phyloP scores from a whole-genome alignment of 2,888 invertebrate genomes.

The Brachypalpus laphriformis region DNA sequence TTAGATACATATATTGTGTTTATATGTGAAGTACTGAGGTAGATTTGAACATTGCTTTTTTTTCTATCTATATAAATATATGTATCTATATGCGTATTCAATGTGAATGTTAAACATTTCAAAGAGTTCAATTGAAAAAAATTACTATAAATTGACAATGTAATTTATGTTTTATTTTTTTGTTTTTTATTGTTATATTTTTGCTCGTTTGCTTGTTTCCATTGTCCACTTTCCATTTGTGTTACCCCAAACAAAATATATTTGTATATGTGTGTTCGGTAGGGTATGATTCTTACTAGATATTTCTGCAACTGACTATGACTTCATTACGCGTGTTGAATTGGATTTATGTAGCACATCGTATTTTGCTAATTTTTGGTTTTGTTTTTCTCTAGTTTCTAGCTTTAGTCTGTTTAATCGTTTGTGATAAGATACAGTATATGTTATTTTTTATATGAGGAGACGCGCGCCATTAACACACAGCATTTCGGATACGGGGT shows the following conservation, averaged over 20 bases:
- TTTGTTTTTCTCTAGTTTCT: constrained; percentile 41
- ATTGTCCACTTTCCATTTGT: constrained; percentile 70
- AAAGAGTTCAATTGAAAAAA: constrained; percentile 52
- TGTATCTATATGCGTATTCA: constrained; percentile 59
- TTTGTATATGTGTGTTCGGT: constrained; percentile 57
- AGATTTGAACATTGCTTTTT: constrained; percentile 64
- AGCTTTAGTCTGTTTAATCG: constrained; percentile 63
- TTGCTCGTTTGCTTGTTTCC: constrained; percentile 71
- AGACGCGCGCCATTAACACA: constrained; percentile 62
- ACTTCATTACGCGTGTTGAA: constrained; percentile 49
- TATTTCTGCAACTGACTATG: constrained; percentile 70
- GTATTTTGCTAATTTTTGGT: not conserved
- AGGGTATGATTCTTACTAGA: constrained; percentile 41
- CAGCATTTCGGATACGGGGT: constrained; percentile 65
- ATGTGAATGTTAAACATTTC: constrained; percentile 68
- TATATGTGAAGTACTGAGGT: constrained; percentile 62
- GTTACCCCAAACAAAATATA: constrained; percentile 40
- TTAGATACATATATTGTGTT: constrained; percentile 30
- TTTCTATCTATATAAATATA: constrained; percentile 68
- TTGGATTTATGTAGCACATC: constrained; percentile 51
- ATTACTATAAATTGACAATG: constrained; percentile 66
- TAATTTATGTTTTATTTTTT: constrained; percentile 36
- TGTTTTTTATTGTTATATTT: constrained; percentile 53
- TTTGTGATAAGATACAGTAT: constrained; percentile 53
- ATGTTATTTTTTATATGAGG: constrained; percentile 33